These are phyloP conservation scores for Rhabdomys pumilio DNA, from an alignment of 2,797 vertebrate genomes.

Conservation along the genomic window DNA sequence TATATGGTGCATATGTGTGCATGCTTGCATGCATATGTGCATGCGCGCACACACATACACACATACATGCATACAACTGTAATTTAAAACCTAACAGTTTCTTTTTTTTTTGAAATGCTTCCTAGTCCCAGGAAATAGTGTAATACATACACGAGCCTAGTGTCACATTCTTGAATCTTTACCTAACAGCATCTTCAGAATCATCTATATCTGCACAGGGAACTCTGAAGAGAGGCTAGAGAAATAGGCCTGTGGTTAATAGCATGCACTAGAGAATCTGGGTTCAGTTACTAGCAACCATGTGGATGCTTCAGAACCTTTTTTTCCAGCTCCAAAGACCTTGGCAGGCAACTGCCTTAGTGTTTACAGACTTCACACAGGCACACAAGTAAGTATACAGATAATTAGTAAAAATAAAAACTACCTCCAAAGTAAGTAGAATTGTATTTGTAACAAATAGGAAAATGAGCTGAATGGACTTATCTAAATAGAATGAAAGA, in stretches of 20 bases:
- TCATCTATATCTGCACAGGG: background rate
- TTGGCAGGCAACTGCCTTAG: background rate
- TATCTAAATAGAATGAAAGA: background rate
- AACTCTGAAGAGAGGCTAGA: background rate
- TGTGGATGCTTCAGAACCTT: background rate
- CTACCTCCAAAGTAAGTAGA: background rate
- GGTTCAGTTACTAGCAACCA: background rate
- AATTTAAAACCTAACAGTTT: background rate
- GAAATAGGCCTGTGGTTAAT: too few species aligned
- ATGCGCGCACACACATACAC: background rate
- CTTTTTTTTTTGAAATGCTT: background rate
- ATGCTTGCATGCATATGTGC: background rate
- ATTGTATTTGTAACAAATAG: background rate
- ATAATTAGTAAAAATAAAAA: background rate
- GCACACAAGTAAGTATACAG: too few species aligned
- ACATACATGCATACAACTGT: background rate
- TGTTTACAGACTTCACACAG: background rate
- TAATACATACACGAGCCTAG: background rate
- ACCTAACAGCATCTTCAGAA: background rate
- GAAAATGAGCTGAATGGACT: background rate
- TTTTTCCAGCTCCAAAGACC: background rate
- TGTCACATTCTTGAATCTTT: background rate
- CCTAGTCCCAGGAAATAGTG: background rate
- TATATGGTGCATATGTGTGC: too few species aligned
- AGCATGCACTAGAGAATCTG: background rate